phyloP scores from a whole-genome alignment of 2,888 invertebrate species.

The Chrysolina americana region DNA sequence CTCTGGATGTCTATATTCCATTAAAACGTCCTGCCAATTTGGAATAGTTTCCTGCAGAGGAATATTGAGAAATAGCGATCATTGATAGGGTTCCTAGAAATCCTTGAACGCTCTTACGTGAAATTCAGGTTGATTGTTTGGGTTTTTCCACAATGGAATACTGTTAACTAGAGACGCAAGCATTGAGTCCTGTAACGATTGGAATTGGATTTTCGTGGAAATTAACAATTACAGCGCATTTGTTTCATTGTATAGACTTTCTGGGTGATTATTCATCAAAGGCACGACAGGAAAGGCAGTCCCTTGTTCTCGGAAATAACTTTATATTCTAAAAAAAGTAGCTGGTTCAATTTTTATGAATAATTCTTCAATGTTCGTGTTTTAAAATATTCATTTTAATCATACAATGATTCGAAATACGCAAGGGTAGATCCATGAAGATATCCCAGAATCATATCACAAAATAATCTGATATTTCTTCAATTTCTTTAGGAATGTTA shows the following conservation, averaged over 20 bases:
- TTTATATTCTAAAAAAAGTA: no score
- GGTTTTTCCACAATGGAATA: not conserved
- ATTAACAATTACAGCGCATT: not conserved
- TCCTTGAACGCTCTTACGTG: not conserved
- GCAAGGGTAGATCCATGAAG: no score
- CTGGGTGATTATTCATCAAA: not conserved
- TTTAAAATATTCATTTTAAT: no score
- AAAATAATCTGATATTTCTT: no score
- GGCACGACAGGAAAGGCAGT: not conserved
- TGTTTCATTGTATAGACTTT: not conserved
- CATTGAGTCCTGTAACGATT: not conserved
- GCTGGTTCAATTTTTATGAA: not conserved
- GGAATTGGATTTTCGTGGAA: not conserved
- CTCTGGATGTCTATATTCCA: conserved; percentile 42
- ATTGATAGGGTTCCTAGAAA: conserved; percentile 38
- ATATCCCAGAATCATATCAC: no score
- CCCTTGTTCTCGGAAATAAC: no score
- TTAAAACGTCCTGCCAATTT: conserved; percentile 43
- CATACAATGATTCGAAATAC: no score
- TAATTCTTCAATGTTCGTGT: not conserved
- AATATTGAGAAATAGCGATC: conserved; percentile 49
- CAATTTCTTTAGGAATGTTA: no score
- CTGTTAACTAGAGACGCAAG: not conserved
- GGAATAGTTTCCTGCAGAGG: conserved; percentile 42
- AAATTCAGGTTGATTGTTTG: not conserved